Percentiles rank a stretch among this genome's conserved stretches.
Conservation (phyloP, 2,888 invertebrate genomes). For the Poecilus cupreus region DNA sequence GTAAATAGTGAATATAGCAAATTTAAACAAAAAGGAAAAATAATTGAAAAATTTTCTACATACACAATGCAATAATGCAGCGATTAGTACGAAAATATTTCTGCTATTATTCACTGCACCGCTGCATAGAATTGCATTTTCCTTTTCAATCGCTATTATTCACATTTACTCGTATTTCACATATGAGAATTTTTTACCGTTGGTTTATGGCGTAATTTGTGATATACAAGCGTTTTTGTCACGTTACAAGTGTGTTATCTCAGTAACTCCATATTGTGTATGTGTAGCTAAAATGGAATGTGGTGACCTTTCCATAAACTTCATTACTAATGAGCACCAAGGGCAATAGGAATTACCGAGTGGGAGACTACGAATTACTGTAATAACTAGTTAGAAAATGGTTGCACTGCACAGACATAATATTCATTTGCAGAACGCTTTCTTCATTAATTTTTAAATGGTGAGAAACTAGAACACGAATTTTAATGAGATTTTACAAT, state of each 20-base stretch:
- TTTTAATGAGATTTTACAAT: background rate
- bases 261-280: background rate
- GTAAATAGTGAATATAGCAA: too few relatives aligned
- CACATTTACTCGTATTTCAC: conserved; percentile 10
- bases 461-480: background rate
- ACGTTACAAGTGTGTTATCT: background rate
- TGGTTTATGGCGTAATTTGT: conserved; percentile 24
- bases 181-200: conserved; percentile 31
- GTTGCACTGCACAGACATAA: background rate
- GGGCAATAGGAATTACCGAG: conserved; percentile 15
- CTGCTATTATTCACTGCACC: conserved; percentile 16
- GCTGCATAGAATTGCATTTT: background rate
- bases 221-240: background rate
- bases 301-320: conserved; percentile 31
- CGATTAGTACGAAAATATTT: background rate
- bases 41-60: background rate
- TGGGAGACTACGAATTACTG: background rate
- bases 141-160: background rate
- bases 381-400: conserved; percentile 2
- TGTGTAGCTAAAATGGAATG: conserved; percentile 32
- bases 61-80: background rate
- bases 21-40: too few relatives aligned
- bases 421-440: background rate
- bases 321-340: conserved; percentile 7
- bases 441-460: background rate